These are phyloP conservation scores for Oikopleura vanhoeffeni DNA, from an alignment of 23 tunicate genomes.

Conservation along the genomic window DNA sequence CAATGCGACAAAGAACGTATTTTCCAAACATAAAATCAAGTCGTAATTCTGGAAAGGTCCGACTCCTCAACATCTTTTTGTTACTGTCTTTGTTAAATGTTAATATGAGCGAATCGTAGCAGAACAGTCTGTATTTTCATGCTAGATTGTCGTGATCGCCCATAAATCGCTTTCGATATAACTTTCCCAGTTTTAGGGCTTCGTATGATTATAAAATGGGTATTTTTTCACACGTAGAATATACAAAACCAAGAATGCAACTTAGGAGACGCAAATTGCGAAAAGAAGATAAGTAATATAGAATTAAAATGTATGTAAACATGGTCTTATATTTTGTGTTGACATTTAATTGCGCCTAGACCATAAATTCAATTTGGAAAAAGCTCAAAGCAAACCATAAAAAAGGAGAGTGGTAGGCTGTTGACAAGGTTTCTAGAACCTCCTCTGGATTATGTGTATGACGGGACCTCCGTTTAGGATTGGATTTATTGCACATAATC, in stretches of 20 bases:
- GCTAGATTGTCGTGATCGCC: background rate
- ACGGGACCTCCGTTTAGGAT: too few species aligned
- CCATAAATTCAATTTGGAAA: too few species aligned
- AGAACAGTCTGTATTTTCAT: background rate
- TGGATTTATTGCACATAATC: too few species aligned
- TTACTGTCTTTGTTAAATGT: background rate
- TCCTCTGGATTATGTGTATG: too few species aligned
- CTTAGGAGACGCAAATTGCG: background rate
- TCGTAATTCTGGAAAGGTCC: background rate
- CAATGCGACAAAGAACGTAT: background rate
- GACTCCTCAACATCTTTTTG: background rate
- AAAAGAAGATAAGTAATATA: too few species aligned
- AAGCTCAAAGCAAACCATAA: too few species aligned
- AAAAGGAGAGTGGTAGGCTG: too few species aligned
- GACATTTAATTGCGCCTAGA: too few species aligned
- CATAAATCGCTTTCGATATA: background rate
- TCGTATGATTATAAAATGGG: background rate
- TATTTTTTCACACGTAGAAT: background rate
- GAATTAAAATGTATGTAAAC: too few species aligned
- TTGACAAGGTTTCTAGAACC: too few species aligned
- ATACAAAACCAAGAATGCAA: too few species aligned
- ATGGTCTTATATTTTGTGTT: too few species aligned
- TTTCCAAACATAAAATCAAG: background rate
- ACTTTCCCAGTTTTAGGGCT: background rate
- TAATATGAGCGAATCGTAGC: background rate